Evolutionary conservation across 2,888 invertebrate species (phyloP), one percentile per base, ranked within the genome.

Genomic region (Eupithecia subumbrata): DNA sequence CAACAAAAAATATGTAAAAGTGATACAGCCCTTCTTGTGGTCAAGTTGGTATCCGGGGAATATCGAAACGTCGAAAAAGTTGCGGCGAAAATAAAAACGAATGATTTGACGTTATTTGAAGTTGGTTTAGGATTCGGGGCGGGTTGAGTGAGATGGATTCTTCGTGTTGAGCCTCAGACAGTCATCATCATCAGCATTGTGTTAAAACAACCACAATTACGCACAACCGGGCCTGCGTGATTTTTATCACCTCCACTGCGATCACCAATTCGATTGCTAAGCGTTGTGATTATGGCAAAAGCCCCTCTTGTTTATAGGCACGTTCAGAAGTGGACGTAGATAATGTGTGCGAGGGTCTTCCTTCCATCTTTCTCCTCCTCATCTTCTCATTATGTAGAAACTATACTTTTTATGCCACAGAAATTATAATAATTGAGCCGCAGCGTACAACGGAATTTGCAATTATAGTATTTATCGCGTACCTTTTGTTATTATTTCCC

Each of bases 51-150:
- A 52, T 37, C 30, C 30, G 60, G 67, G 25, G 56, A 71, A 73
- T 76, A 73, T 73, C 64, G 73, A 73, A 76, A 73, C 64, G 69
- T 71, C 64, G 71, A 68, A 73, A 76, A 76, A 73, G 73, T 76
- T n/a, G 18, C 45, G 63, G 43, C 12, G 45, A 56, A 60, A 68
- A n/a, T n/a, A n/a, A n/a, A n/a, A n/a, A n/a, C n/a, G 52, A 56
- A 67, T 71, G 71, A 60, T 67, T 74, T 63, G 60, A 68, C 74
- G 56, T 43, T 74, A 67, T 68, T 71, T 74, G 71, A 71, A 56
- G 74, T 74, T 45, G 60, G 34, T 66, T 74, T 74, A 67, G 75
- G 48, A 37, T 73, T 45, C 16, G 56, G 73, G 25, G 60, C 12
- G 48, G 43, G 43, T 43, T 43, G 30, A 66, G 48, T 48, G 72